Base-by-base conservation (phyloP, 1,140 invertebrate species). In the Drosophila sturtevanti region DNA sequence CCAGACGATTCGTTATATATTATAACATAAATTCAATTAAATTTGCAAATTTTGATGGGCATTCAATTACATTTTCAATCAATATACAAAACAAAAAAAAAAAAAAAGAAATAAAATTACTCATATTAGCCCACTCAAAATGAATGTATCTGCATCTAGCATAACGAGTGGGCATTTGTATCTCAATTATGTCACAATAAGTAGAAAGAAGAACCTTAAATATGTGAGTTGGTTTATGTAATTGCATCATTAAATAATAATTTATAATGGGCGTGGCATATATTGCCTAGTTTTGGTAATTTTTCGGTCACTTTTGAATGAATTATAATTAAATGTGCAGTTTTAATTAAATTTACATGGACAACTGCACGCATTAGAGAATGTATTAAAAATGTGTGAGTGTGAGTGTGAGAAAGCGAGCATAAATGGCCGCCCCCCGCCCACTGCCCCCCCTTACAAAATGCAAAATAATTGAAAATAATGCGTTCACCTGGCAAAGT, bases 311-410 rank as follows among this genome's bases (percentile, higher is more conserved):
- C 38, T 65, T 78, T 78, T 60, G 41, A 44, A 54, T 56, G 44
- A 38, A 54, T 71, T 52, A 77, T 75, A 86, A 87, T 87, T 82
- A 79, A 81, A 86, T 86, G 81, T 79, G 75, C 68, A 72, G 61
- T 69, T 86, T 68, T 87, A 87, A 87, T 87, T 86, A 86, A 86
- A 86, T 87, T 87, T 81, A 68, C 82, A 86, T 86, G 65, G 37
- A 41, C 63, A 59, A 54, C 65, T 77, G 56, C 52, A 44, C 14
- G 24, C 27, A 55, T 55, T 34, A 77, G 68, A 76, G 51, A 37
- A 16, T 35, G 18, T 22, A 1, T 1, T n/a, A 38, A 4, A 18
- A 7, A 54, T 35, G n/a, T 24, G 10, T 2, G 63, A 9, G 56
- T 54, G 27, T 22, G 1, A 37, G 52, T 2, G 10, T 5, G 35